A percentile compares a stretch with the other conserved stretches of the same genome.
Conservation (phyloP, 2,113 vertebrate species). For the Pluvialis apricaria region DNA sequence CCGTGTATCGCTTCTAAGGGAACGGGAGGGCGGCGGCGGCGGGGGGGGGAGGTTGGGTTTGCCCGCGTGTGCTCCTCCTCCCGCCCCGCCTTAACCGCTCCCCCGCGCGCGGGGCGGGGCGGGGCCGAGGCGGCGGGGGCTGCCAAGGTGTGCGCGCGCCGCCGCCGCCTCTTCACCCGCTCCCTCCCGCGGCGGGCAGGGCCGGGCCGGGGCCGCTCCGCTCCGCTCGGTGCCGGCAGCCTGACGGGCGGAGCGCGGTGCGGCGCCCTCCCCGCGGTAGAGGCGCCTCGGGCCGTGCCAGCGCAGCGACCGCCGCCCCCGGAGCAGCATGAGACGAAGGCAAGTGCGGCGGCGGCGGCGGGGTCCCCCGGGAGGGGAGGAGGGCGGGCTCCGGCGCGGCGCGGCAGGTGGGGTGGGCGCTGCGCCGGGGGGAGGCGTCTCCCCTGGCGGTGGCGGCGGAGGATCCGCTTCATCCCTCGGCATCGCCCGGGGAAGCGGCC, state of each 20-base stretch:
- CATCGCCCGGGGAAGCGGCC: neutral
- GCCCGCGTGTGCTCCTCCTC: neutral
- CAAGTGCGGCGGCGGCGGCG: neutral
- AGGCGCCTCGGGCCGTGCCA: neutral
- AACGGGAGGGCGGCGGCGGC: neutral
- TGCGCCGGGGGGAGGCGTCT: neutral
- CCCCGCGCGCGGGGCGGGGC: neutral
- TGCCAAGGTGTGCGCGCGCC: neutral
- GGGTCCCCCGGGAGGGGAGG: too few relatives aligned
- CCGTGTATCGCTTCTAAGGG: neutral
- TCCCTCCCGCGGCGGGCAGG: neutral
- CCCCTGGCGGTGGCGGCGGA: neutral
- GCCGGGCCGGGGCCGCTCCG: neutral
- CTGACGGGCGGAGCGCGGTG: neutral
- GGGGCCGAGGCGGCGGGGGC: neutral
- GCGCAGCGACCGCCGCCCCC: neutral
- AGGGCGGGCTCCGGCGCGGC: neutral
- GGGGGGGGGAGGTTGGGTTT: neutral
- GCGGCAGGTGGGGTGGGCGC: neutral
- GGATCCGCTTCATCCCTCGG: neutral
- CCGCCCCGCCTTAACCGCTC: too few relatives aligned
- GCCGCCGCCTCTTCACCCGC: neutral
- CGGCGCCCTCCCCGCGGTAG: too few relatives aligned
- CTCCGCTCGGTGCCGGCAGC: neutral
- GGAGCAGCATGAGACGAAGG: neutral